Evolutionary conservation across 2,888 invertebrate species (phyloP).

Genomic region (Strigamia maritima): DNA sequence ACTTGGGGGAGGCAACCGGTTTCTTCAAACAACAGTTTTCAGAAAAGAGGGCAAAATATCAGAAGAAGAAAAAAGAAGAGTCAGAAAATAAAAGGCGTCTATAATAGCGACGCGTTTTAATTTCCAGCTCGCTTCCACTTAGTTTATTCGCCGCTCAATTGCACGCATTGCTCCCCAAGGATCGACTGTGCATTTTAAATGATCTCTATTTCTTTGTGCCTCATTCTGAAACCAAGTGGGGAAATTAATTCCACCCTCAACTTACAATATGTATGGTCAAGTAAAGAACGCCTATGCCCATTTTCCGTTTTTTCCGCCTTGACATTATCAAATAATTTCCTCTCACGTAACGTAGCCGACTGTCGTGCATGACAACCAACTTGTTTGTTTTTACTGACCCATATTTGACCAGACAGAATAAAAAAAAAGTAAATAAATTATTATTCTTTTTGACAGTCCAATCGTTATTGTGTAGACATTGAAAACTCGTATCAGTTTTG

Average conservation of each 20-base stretch:
- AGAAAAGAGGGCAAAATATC: background rate
- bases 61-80: background rate
- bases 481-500: background rate
- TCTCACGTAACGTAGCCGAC: background rate
- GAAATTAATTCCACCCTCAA: conserved; percentile 17
- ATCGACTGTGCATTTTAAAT: conserved; percentile 25
- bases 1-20: background rate
- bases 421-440: background rate
- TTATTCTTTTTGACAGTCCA: background rate
- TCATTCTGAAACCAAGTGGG: background rate
- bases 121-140: conserved; percentile 26
- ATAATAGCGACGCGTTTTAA: conserved; percentile 26
- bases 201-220: conserved; percentile 19
- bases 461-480: background rate
- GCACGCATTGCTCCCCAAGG: conserved; percentile 12
- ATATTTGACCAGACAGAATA: background rate
- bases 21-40: background rate
- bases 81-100: conserved; percentile 6
- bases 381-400: conserved; percentile 11
- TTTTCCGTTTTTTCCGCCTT: background rate
- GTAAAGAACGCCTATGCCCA: background rate
- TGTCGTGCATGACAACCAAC: background rate
- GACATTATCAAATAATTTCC: background rate
- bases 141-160: conserved; percentile 27
- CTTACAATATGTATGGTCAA: conserved; percentile 17